Conservation (phyloP, 2,888 invertebrate species). For the Cyclophora albipunctata region DNA sequence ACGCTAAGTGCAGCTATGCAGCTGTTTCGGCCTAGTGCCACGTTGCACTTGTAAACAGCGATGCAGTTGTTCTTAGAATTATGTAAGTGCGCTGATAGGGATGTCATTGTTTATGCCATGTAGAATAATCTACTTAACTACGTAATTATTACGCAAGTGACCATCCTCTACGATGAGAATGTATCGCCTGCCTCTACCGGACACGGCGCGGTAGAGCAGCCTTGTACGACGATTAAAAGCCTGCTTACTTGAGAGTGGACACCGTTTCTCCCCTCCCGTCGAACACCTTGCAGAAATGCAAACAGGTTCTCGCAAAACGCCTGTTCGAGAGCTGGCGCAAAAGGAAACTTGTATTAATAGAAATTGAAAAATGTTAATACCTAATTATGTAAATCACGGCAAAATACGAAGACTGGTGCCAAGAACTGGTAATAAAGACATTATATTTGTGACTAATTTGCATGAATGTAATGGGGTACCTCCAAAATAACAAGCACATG, state of each 20-base stretch:
- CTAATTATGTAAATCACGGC: not conserved
- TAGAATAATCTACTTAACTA: conserved; percentile 1
- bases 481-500: too few species aligned
- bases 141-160: conserved; percentile 18
- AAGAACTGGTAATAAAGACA: too few species aligned
- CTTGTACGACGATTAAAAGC: not conserved
- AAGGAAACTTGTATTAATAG: conserved; percentile 29
- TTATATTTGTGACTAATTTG: too few species aligned
- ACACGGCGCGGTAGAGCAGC: too few species aligned
- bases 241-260: conserved; percentile 12
- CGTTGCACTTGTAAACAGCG: too few species aligned
- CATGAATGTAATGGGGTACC: too few species aligned
- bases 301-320: conserved; percentile 31
- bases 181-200: not conserved
- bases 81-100: too few species aligned
- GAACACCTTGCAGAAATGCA: conserved; percentile 15
- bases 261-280: conserved; percentile 15
- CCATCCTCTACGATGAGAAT: conserved; percentile 8
- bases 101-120: not conserved
- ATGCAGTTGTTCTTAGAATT: too few species aligned
- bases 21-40: too few species aligned
- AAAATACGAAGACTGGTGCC: too few species aligned
- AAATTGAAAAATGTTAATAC: conserved; percentile 13
- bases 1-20: too few species aligned
- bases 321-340: conserved; percentile 32